A percentile compares a stretch with the other conserved stretches of the same genome.
phyloP scores from a whole-genome alignment of 2,113 vertebrate species.

The Protobothrops flavoviridis region DNA sequence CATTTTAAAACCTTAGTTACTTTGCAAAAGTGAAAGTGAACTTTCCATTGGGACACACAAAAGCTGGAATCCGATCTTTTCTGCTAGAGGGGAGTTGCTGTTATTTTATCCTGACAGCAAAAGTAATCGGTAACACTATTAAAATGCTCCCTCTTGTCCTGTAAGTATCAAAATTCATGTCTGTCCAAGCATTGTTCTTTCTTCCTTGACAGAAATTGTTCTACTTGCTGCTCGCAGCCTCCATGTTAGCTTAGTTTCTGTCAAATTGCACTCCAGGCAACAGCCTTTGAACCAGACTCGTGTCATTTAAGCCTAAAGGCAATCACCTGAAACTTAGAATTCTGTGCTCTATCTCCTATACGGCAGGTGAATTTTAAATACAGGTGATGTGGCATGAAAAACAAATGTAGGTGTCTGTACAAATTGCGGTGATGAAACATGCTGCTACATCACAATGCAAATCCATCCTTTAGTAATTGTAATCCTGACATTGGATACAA shows the following conservation, averaged over 20 bases:
- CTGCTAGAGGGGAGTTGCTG: background rate
- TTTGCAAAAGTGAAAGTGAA: conserved; percentile 4
- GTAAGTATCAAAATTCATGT: conserved; percentile 20
- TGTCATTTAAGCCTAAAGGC: conserved; percentile 11
- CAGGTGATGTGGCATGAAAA: background rate
- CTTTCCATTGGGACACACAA: conserved; percentile 2
- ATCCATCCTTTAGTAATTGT: background rate
- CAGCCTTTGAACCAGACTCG: background rate
- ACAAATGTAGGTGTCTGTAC: background rate
- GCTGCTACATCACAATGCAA: background rate
- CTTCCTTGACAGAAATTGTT: background rate
- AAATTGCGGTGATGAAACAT: background rate
- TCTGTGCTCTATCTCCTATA: background rate
- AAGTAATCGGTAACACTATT: background rate
- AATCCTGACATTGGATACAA: background rate
- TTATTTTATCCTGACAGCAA: background rate
- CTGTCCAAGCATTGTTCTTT: background rate
- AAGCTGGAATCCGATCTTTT: conserved; percentile 11
- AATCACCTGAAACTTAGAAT: background rate
- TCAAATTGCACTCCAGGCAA: background rate
- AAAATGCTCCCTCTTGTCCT: conserved; percentile 4
- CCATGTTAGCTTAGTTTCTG: background rate
- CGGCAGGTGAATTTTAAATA: background rate
- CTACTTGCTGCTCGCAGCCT: background rate
- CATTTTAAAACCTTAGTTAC: conserved; percentile 11